phyloP scores from a whole-genome alignment of 2,888 invertebrate genomes.

The Melinaea menophilus region DNA sequence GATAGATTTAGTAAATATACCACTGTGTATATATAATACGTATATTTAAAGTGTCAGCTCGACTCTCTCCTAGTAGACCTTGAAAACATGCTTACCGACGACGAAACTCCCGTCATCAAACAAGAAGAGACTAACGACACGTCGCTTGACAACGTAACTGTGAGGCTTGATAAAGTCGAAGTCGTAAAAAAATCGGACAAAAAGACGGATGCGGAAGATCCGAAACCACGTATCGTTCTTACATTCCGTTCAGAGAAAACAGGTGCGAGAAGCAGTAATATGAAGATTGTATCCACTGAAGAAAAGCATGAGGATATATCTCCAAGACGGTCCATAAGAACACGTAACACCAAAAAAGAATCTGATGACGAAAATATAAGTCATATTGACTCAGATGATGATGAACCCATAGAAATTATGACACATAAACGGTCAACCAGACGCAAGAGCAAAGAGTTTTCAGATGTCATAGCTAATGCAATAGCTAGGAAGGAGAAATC shows the following conservation, averaged over 20 bases:
- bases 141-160: conserved; percentile 45
- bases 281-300: conserved; percentile 72
- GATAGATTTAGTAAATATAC: too few species aligned
- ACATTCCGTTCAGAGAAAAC: conserved; percentile 81
- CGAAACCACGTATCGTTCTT: conserved; percentile 79
- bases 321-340: conserved; percentile 58
- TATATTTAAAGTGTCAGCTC: not conserved
- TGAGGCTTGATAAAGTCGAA: conserved; percentile 52
- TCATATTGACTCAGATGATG: conserved; percentile 58
- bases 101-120: conserved; percentile 49
- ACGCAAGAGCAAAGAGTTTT: conserved; percentile 78
- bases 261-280: conserved; percentile 71
- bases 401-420: conserved; percentile 56
- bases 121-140: conserved; percentile 49
- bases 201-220: conserved; percentile 57
- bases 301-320: conserved; percentile 64
- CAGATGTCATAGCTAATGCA: conserved; percentile 82
- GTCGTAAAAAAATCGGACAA: conserved; percentile 46
- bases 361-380: conserved; percentile 59
- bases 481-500: conserved; percentile 86
- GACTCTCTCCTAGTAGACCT: conserved; percentile 34
- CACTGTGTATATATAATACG: not conserved
- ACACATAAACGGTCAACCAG: conserved; percentile 81
- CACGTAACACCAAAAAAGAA: conserved; percentile 56
- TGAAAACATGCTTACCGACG: conserved; percentile 64